A percentile compares a stretch with the other conserved stretches of the same genome.
Evolutionary conservation across 2,113 vertebrate genomes (phyloP).

Genomic region (Saccopteryx leptura): DNA sequence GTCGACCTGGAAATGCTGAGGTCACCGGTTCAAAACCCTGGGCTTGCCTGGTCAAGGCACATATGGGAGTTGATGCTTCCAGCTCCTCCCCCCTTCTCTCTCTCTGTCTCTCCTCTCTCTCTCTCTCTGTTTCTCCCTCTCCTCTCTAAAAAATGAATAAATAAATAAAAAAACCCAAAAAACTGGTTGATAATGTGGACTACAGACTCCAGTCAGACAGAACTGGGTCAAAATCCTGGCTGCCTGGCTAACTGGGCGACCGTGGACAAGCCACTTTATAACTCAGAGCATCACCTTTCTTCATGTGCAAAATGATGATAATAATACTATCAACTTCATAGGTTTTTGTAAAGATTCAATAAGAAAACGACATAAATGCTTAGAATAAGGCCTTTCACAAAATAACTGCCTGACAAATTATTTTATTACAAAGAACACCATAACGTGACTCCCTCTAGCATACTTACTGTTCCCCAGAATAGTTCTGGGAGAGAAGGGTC

Average conservation of each 20-base stretch:
- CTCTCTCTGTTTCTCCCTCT: too few species aligned
- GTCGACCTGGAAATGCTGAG: too few species aligned
- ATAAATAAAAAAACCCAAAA: too few species aligned
- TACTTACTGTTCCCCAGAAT: constrained; percentile 98
- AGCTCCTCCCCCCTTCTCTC: too few species aligned
- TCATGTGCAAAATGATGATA: background rate
- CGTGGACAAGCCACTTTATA: background rate
- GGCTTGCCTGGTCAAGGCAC: too few species aligned
- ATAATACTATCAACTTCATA: background rate
- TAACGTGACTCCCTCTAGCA: background rate
- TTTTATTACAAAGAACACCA: background rate
- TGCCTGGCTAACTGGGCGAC: background rate
- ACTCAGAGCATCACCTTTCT: background rate
- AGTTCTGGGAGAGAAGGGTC: constrained; percentile 96
- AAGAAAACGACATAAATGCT: constrained; percentile 3
- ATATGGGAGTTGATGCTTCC: too few species aligned
- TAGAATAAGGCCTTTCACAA: background rate
- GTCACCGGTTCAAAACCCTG: too few species aligned
- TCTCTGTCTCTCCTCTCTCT: too few species aligned
- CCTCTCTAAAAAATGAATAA: too few species aligned
- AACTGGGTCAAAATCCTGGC: background rate
- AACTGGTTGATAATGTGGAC: background rate
- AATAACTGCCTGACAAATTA: background rate
- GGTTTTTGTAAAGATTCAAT: background rate
- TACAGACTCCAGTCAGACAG: background rate